Base-by-base conservation (phyloP, 1,140 invertebrate genomes). In the Cylas formicarius region DNA sequence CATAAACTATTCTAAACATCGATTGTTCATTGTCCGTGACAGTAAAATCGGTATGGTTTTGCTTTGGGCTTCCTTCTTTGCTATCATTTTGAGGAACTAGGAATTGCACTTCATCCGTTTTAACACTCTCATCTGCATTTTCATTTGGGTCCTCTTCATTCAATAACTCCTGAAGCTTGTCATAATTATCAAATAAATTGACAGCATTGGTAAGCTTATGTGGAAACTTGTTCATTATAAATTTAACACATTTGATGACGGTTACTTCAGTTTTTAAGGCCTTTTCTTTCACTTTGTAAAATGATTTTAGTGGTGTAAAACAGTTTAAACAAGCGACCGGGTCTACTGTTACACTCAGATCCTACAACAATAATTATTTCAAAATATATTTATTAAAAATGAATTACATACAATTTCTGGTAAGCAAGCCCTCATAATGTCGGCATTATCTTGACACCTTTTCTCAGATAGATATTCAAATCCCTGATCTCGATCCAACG, bases 161-260 rank as follows among this genome's bases (percentile, higher is more conserved):
- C 17, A 41, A 18, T 4, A 41, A 41, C 19, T 41, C 28, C 10
- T 20, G 31, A 32, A 41, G 31, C 10, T 41, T 31, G 33, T 41
- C 33, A 16, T 41, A 41, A 14, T 41, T 31, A 19, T 41, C 39
- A 41, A 41, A 41, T 21, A 41, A 32, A 9, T 41, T 31, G 21
- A 41, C 33, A 5, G 8, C 23, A 11, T 32, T 21, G 7, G 23
- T 5, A 6, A 41, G 17, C 11, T 31, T 19, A 8, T 10, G 31
- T n/a, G 39, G 39, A 11, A 31, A 41, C 10, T 14, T 29, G n/a
- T 32, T 18, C 18, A 32, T 22, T 9, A 41, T 32, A 14, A 31
- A 31, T 41, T 31, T 41, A 13, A 41, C 33, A 29, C 39, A 41
- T 14, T 41, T 41, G 3, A 41, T 31, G 3, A 41, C 18, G 2